Evolutionary conservation across 2,797 vertebrate genomes (phyloP).

Genomic region (Danio choprae): DNA sequence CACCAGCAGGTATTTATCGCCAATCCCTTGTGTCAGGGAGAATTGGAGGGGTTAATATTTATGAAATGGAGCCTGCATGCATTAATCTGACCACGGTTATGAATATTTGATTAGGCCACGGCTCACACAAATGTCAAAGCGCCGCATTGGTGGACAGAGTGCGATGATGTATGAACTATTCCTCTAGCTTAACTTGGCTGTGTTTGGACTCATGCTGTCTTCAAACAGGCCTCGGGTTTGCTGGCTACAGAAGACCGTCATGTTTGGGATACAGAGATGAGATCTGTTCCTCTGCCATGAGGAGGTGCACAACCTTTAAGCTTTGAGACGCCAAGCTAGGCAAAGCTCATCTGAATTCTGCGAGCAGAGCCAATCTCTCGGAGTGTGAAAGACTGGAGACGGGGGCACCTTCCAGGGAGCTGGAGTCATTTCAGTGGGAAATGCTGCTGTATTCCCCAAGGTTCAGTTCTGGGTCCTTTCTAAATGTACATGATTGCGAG

Average conservation of each 20-base stretch:
- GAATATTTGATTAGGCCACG: slow-evolving; percentile 72
- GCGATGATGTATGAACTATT: slow-evolving; percentile 22
- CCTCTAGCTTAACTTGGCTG: slow-evolving; percentile 35
- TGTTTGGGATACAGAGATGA: slow-evolving; percentile 23
- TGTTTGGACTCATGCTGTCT: slow-evolving; percentile 18
- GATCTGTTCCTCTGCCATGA: slow-evolving; percentile 40
- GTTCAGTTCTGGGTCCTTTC: slow-evolving; percentile 54
- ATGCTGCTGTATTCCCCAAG: slow-evolving; percentile 37
- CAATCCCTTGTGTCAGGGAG: slow-evolving; percentile 42
- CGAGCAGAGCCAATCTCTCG: slow-evolving; percentile 70
- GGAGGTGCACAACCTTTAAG: slow-evolving; percentile 42
- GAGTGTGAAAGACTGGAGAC: slow-evolving; percentile 71
- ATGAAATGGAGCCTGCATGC: slow-evolving; percentile 6
- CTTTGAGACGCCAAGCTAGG: slow-evolving; percentile 23
- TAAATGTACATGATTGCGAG: slow-evolving; percentile 59
- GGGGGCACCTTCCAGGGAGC: slow-evolving; percentile 64
- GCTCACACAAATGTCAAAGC: slow-evolving; percentile 69
- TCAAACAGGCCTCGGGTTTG: background rate
- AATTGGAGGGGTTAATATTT: slow-evolving; percentile 40
- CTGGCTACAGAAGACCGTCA: slow-evolving; percentile 36
- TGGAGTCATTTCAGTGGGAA: slow-evolving; percentile 71
- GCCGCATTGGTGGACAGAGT: slow-evolving; percentile 60
- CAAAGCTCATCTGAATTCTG: slow-evolving; percentile 78
- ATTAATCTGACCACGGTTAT: slow-evolving; percentile 63
- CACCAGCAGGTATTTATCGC: slow-evolving; percentile 62